phyloP scores from a whole-genome alignment of 2,888 invertebrate species.

The Salpingus planirostris region DNA sequence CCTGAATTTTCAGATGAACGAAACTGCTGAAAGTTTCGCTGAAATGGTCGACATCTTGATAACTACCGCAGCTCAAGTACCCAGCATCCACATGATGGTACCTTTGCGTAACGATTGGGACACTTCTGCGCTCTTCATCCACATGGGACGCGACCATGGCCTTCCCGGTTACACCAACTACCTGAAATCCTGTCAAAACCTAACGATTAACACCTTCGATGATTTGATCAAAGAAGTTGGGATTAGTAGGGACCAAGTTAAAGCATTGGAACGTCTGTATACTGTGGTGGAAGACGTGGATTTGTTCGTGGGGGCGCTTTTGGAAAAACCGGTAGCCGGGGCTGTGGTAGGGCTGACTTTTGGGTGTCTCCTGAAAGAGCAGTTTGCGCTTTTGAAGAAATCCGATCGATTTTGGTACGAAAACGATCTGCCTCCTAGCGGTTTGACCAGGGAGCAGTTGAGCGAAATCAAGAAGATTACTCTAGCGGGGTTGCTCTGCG shows the following conservation, averaged over 20 bases:
- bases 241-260: slow-evolving; percentile 49
- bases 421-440: slow-evolving; percentile 84
- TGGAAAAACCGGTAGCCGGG: slow-evolving; percentile 71
- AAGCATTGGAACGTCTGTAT: slow-evolving; percentile 59
- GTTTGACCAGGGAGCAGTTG: slow-evolving; percentile 67
- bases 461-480: slow-evolving; percentile 73
- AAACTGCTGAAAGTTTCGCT: slow-evolving; percentile 43
- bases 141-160: slow-evolving; percentile 71
- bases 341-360: slow-evolving; percentile 82
- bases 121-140: slow-evolving; percentile 47
- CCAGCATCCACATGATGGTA: slow-evolving; percentile 47
- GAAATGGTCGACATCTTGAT: slow-evolving; percentile 53
- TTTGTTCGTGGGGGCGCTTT: slow-evolving; percentile 70
- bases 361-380: slow-evolving; percentile 74
- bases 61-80: slow-evolving; percentile 53
- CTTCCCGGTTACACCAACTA: slow-evolving; percentile 64
- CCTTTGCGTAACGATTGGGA: slow-evolving; percentile 38
- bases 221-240: slow-evolving; percentile 48
- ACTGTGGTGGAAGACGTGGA: slow-evolving; percentile 71
- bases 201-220: slow-evolving; percentile 40
- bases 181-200: slow-evolving; percentile 54
- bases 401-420: slow-evolving; percentile 95
- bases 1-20: slow-evolving; percentile 44
- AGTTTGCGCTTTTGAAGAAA: slow-evolving; percentile 72
- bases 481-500: slow-evolving; percentile 70